Conservation (phyloP, 2,888 invertebrate species). For the Dynastes maya region DNA sequence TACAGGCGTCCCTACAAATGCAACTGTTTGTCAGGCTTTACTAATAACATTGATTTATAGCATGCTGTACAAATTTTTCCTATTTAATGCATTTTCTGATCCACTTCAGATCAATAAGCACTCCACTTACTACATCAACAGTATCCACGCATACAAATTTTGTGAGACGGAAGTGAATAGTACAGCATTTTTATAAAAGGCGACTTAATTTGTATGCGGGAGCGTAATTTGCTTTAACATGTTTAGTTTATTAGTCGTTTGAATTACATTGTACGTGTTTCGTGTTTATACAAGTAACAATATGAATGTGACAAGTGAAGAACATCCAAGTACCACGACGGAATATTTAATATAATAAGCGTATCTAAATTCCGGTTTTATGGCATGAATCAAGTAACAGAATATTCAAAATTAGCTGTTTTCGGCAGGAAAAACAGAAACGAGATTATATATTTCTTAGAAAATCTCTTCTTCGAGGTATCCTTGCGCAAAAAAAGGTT, state of each 20-base stretch:
- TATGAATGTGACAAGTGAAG: conserved; percentile 40
- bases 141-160: neutral
- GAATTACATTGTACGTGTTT: conserved; percentile 44
- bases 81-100: too few relatives aligned
- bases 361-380: conserved; percentile 31
- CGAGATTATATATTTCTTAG: neutral
- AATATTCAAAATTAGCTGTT: neutral
- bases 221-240: conserved; percentile 25
- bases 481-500: neutral
- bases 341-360: conserved; percentile 42
- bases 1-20: too few relatives aligned
- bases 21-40: too few relatives aligned
- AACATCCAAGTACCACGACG: conserved; percentile 19
- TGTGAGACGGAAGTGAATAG: neutral
- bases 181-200: neutral
- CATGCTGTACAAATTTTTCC: too few relatives aligned
- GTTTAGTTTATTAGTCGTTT: conserved; percentile 44
- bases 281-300: conserved; percentile 36
- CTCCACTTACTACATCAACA: too few relatives aligned
- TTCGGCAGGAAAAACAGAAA: neutral
- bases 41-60: too few relatives aligned
- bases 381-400: conserved; percentile 7
- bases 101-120: too few relatives aligned
- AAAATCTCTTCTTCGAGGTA: neutral
- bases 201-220: conserved; percentile 23